phyloP scores from a whole-genome alignment of 2,113 vertebrate species.

The Turnix velox region DNA sequence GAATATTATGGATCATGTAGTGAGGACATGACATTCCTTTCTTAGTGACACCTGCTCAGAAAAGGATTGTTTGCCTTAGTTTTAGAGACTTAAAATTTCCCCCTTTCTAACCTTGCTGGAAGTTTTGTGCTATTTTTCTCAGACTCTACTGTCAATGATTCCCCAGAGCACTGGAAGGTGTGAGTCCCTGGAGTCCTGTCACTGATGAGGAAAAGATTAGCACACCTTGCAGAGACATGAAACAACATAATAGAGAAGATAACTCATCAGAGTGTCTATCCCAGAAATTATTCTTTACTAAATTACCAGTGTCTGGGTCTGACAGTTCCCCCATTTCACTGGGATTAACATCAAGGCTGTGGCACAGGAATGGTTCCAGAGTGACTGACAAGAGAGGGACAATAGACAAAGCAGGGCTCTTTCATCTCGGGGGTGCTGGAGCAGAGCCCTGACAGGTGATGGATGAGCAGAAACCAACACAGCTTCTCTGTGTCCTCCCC shows the following conservation, averaged over 20 bases:
- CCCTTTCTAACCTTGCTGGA: neutral
- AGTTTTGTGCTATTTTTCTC: neutral
- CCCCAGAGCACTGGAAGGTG: neutral
- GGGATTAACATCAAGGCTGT: neutral
- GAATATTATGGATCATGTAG: neutral
- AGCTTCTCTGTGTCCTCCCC: slow-evolving; percentile 57
- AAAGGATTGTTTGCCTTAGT: neutral
- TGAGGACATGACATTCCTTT: neutral
- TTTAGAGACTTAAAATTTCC: neutral
- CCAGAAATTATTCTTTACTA: neutral
- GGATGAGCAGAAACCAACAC: slow-evolving; percentile 62
- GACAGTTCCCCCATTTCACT: neutral
- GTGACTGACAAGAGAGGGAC: neutral
- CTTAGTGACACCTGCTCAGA: neutral
- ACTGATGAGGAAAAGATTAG: neutral
- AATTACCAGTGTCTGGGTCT: neutral
- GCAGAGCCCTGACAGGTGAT: slow-evolving; percentile 72
- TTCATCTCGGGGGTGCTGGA: neutral
- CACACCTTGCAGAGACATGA: neutral
- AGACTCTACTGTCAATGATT: neutral
- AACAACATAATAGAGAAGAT: neutral
- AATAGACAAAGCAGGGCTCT: slow-evolving; percentile 1
- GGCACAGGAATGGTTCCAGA: neutral
- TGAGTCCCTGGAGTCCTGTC: neutral
- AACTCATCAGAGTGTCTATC: neutral